A percentile compares a stretch with the other conserved stretches of the same genome.
phyloP scores from a whole-genome alignment of 2,113 vertebrate species.

The Limnothrissa miodon region DNA sequence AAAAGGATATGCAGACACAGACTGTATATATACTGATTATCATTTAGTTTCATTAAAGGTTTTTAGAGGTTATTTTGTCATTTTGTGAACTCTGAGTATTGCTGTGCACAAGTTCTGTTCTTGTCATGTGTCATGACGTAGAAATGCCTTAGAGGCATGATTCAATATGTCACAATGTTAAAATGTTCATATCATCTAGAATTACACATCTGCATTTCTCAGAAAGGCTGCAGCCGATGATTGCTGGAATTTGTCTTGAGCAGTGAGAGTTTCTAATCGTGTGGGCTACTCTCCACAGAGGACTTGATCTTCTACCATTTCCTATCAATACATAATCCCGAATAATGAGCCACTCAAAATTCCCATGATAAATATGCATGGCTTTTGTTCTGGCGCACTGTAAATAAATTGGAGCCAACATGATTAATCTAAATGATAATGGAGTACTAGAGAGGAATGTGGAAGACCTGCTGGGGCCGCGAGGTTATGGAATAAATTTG shows the following conservation, averaged over 20 bases:
- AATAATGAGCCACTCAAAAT: slow-evolving; percentile 66
- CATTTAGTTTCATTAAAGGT: too few relatives aligned
- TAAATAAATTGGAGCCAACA: slow-evolving; percentile 71
- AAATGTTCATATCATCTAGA: background rate
- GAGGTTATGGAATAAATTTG: slow-evolving; percentile 62
- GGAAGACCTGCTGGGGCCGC: slow-evolving; percentile 54
- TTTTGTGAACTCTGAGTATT: too few relatives aligned
- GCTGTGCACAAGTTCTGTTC: too few relatives aligned
- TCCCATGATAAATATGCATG: slow-evolving; percentile 65
- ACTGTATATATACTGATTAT: too few relatives aligned
- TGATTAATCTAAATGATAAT: slow-evolving; percentile 70
- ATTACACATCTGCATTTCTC: background rate
- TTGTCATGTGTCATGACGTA: too few relatives aligned
- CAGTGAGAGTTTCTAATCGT: background rate
- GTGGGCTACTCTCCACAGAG: slow-evolving; percentile 25
- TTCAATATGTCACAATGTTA: background rate
- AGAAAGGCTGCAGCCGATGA: background rate
- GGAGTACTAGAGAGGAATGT: slow-evolving; percentile 68
- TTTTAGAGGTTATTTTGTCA: too few relatives aligned
- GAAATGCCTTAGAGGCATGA: background rate
- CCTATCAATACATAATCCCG: slow-evolving; percentile 67
- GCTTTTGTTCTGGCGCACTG: slow-evolving; percentile 66
- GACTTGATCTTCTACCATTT: slow-evolving; percentile 63
- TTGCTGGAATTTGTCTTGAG: background rate
- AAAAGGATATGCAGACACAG: background rate